phyloP scores from a whole-genome alignment of 2,888 invertebrate genomes.

The Pterobdella sp. region DNA sequence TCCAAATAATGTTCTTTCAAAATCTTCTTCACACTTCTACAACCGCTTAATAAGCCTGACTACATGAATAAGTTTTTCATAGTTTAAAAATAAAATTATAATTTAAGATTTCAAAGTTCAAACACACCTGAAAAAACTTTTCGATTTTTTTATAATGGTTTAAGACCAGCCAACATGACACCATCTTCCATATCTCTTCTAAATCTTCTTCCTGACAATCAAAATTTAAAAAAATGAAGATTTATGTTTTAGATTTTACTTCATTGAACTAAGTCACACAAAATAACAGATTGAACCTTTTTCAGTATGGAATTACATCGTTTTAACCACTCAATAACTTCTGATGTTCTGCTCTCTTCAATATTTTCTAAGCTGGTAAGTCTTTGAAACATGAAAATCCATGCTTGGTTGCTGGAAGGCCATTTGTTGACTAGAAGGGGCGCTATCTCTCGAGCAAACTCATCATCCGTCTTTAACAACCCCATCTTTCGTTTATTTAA shows the following conservation, averaged over 20 bases:
- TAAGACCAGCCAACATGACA: background rate
- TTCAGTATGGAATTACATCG: no score
- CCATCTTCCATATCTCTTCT: slow-evolving; percentile 18
- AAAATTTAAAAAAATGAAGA: no score
- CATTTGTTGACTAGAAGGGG: slow-evolving; percentile 17
- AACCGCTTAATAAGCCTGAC: slow-evolving; percentile 8
- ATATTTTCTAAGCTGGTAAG: no score
- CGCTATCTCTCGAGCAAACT: slow-evolving; percentile 5
- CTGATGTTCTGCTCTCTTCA: no score
- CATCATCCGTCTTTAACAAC: background rate
- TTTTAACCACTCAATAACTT: no score
- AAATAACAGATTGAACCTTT: no score
- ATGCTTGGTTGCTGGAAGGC: background rate
- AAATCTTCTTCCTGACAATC: slow-evolving; percentile 10
- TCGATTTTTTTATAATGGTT: slow-evolving; percentile 8
- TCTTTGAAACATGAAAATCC: slow-evolving; percentile 1
- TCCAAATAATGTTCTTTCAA: slow-evolving; percentile 26
- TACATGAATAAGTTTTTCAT: background rate
- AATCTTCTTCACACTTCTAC: slow-evolving; percentile 1
- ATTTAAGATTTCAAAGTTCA: background rate
- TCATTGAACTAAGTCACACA: no score
- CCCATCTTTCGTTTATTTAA: no score
- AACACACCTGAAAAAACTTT: slow-evolving; percentile 20
- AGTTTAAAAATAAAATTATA: background rate
- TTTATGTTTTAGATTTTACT: no score